Evolutionary conservation across 2,888 invertebrate genomes (phyloP).

Genomic region (Stenotaenia linearis): DNA sequence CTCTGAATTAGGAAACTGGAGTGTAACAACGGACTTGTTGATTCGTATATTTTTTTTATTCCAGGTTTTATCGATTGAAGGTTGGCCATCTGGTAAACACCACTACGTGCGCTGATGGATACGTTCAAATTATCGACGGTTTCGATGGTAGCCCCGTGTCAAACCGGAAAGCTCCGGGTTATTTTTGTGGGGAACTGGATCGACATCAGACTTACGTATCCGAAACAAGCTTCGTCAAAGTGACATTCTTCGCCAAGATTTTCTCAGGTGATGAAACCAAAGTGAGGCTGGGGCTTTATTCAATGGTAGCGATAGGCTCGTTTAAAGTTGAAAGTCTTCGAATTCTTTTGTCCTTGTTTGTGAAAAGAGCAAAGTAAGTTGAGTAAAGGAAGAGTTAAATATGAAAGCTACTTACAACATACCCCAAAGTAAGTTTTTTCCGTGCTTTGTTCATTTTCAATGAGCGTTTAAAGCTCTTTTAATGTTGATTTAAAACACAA

Average conservation of each 20-base stretch:
- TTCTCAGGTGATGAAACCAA: constrained; percentile 57
- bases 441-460: not conserved
- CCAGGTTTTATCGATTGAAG: constrained; percentile 85
- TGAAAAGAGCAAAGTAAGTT: not conserved
- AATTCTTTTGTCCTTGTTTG: not conserved
- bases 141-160: constrained; percentile 83
- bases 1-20: too few species aligned
- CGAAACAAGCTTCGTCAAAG: constrained; percentile 86
- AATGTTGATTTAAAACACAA: not conserved
- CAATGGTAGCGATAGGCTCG: not conserved
- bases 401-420: too few species aligned
- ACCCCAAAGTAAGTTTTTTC: not conserved
- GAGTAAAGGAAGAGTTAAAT: not conserved
- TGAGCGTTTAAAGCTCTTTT: not conserved
- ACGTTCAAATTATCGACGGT: constrained; percentile 86
- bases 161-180: constrained; percentile 79
- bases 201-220: constrained; percentile 92
- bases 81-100: constrained; percentile 80
- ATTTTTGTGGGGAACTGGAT: constrained; percentile 89
- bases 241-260: constrained; percentile 85
- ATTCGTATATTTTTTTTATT: not conserved
- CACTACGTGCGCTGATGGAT: constrained; percentile 80
- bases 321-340: not conserved
- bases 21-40: too few species aligned
- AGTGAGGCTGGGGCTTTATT: not conserved